Base-by-base conservation (phyloP, 2,797 vertebrate genomes). In the Rhadinocentrus ornatus region DNA sequence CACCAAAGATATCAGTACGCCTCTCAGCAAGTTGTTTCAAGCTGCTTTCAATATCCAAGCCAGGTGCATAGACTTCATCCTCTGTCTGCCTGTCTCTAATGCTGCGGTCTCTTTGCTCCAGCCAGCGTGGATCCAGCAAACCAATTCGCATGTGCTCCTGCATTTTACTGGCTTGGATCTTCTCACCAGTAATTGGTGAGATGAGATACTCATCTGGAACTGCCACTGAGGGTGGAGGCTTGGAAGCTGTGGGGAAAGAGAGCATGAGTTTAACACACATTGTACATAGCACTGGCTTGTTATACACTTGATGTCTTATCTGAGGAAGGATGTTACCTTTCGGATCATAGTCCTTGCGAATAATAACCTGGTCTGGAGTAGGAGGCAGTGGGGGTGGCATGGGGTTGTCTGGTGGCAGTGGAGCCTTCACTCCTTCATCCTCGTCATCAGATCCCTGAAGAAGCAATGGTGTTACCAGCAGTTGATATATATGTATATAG, bases 61-160 rank as follows among this genome's bases (percentile, higher is more conserved):
- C 98, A 82, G 98, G 98, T n/a, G 98, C 98, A 1, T 98, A 99
- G 22, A 99, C 98, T 69, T 99, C 98, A 1, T 99, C 98, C 26
- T 99, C 98, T 0, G 95, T 99, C 94, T 99, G 98, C 56, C 97
- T 96, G 89, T 99, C 98, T 6, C 96, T 94, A 83, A 98, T 97
- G 78, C 95, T 96, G 50, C 97, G 96, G 71, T 99, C 97, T 2
- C 97, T 95, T 90, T 99, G 97, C 89, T 99, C 98, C 85, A 99
- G 85, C 98, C 98, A 99, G 41, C 98, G 98, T 0, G 98, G 98
- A 78, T 99, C 98, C 79, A 99, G 95, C 32, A 99, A 95, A 15
- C 98, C 98, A 2, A 99, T 99, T 10, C 97, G 95, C 98, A 99
- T 99, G 89, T 99, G 98, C 64, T 99, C 98, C 78, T 99, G 98